Conservation (phyloP, 1,140 invertebrate species). For the Papilio machaon region DNA sequence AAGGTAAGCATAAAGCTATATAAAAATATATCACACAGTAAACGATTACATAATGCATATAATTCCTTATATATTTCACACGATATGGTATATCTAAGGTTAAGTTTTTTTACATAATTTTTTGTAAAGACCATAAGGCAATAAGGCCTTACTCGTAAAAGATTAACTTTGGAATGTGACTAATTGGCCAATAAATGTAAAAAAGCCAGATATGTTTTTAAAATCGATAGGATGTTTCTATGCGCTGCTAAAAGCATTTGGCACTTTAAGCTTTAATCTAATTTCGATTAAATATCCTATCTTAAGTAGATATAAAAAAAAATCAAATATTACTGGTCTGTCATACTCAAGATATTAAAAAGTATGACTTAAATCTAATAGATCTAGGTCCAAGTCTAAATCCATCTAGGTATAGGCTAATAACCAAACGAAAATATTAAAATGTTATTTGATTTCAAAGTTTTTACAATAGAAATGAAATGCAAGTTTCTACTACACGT, state of each 20-base stretch:
- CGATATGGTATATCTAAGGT: neutral
- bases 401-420: neutral
- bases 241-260: conserved; percentile 10
- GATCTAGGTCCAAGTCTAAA: neutral
- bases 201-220: conserved; percentile 12
- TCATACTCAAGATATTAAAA: neutral
- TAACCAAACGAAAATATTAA: no score
- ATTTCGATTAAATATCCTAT: conserved; percentile 4
- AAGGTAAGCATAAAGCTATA: neutral
- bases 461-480: no score
- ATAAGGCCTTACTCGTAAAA: conserved; percentile 14
- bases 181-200: conserved; percentile 33
- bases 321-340: neutral
- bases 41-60: neutral
- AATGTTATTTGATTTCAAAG: no score
- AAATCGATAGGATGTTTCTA: neutral
- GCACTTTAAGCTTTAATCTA: conserved; percentile 8
- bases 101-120: neutral
- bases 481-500: neutral
- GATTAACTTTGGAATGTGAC: conserved; percentile 44
- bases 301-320: neutral
- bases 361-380: neutral
- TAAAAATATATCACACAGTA: conserved; percentile 11
- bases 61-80: neutral
- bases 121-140: neutral